Evolutionary conservation across 1,140 invertebrate genomes (phyloP).

Genomic region (Sycophila sp.): DNA sequence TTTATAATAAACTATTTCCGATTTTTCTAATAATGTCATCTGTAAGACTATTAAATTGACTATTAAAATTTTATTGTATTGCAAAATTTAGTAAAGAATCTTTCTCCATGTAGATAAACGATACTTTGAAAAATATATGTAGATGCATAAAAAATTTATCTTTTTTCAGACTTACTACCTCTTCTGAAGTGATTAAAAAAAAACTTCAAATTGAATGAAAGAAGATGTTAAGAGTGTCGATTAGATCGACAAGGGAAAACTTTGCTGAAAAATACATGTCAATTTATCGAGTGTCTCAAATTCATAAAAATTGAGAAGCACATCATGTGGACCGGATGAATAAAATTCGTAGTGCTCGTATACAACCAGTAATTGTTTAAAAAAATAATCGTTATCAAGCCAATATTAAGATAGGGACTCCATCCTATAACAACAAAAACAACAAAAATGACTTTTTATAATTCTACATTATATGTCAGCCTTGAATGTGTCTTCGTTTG

Average conservation of each 20-base stretch:
- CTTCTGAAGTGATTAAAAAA: slow-evolving; percentile 37
- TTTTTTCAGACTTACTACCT: slow-evolving; percentile 48
- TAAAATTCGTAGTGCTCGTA: slow-evolving; percentile 27
- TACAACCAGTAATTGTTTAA: slow-evolving; percentile 8
- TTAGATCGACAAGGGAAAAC: not conserved
- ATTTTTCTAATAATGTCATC: too few relatives aligned
- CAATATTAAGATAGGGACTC: not conserved
- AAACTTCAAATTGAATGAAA: not conserved
- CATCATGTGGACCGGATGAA: slow-evolving; percentile 6
- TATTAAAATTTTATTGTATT: too few relatives aligned
- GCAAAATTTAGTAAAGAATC: too few relatives aligned
- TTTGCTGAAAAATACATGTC: slow-evolving; percentile 14
- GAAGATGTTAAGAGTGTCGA: not conserved
- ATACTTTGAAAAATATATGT: too few relatives aligned
- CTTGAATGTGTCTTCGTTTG: not conserved
- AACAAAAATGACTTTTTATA: slow-evolving; percentile 1
- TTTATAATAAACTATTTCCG: slow-evolving; percentile 1
- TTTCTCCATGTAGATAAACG: too few relatives aligned
- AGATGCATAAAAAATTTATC: too few relatives aligned
- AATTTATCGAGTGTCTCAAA: slow-evolving; percentile 29
- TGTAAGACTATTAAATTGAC: too few relatives aligned
- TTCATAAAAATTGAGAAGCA: not conserved
- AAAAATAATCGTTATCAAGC: not conserved
- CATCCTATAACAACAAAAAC: not conserved
- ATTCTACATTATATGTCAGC: not conserved